Evolutionary conservation across 2,888 invertebrate genomes (phyloP).

Genomic region (Noctua comes): DNA sequence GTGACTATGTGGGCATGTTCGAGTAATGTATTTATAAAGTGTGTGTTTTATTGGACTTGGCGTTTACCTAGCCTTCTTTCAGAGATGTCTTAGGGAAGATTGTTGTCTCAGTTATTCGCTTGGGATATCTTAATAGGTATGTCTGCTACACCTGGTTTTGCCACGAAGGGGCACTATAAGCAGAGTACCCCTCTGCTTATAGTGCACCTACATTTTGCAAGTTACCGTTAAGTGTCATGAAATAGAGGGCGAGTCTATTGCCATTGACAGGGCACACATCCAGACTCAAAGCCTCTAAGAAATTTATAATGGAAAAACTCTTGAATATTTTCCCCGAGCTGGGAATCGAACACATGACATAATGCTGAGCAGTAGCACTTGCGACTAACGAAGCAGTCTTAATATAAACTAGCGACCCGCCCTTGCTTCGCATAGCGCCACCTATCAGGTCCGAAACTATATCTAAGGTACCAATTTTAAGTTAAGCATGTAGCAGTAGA

Average conservation of each 20-base stretch:
- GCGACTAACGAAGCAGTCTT: not conserved
- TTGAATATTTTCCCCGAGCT: not conserved
- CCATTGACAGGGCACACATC: not conserved
- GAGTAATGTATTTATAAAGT: conserved; percentile 25
- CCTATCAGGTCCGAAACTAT: too few relatives aligned
- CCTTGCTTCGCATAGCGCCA: too few relatives aligned
- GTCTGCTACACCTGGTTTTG: not conserved
- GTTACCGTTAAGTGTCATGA: not conserved
- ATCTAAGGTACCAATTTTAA: too few relatives aligned
- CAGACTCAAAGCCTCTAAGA: not conserved
- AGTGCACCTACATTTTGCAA: not conserved
- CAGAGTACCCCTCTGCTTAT: not conserved
- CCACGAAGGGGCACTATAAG: too few relatives aligned
- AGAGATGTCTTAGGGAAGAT: not conserved
- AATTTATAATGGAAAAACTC: not conserved
- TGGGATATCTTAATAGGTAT: not conserved
- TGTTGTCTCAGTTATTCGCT: not conserved
- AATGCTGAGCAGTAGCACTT: not conserved
- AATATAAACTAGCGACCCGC: not conserved
- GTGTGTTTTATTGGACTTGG: conserved; percentile 1
- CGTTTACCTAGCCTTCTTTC: not conserved
- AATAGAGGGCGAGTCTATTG: not conserved
- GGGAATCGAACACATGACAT: not conserved
- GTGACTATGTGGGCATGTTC: conserved; percentile 38
- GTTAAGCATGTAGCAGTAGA: too few relatives aligned